Conservation (phyloP, 2,113 vertebrate species). For the Odobenus rosmarus region DNA sequence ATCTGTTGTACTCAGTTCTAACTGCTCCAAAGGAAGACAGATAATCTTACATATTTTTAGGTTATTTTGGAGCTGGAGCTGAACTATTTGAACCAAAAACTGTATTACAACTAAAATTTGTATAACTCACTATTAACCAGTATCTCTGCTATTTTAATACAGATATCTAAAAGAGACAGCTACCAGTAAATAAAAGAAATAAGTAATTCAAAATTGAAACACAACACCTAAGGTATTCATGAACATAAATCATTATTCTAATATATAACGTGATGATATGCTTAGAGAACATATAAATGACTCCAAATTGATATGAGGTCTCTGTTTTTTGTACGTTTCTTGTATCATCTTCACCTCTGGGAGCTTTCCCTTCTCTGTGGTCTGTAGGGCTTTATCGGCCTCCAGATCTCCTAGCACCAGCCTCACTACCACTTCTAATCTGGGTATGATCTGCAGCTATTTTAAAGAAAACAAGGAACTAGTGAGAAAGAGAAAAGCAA, state of each 20-base stretch:
- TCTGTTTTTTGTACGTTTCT: background rate
- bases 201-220: background rate
- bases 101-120: background rate
- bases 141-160: slow-evolving; percentile 26
- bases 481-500: background rate
- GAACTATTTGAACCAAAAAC: slow-evolving; percentile 11
- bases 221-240: background rate
- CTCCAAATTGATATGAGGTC: background rate
- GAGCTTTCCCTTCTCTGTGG: background rate
- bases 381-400: background rate
- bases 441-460: background rate
- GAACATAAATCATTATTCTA: background rate
- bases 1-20: background rate
- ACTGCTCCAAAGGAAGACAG: slow-evolving; percentile 6
- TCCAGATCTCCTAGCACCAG: background rate
- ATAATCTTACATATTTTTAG: background rate
- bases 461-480: background rate
- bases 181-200: background rate
- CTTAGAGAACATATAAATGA: slow-evolving; percentile 15
- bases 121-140: background rate
- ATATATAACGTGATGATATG: background rate
- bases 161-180: background rate
- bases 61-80: background rate
- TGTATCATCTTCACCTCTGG: background rate
- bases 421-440: background rate